phyloP scores from a whole-genome alignment of 2,797 vertebrate species.

The Hippocampus kuda region DNA sequence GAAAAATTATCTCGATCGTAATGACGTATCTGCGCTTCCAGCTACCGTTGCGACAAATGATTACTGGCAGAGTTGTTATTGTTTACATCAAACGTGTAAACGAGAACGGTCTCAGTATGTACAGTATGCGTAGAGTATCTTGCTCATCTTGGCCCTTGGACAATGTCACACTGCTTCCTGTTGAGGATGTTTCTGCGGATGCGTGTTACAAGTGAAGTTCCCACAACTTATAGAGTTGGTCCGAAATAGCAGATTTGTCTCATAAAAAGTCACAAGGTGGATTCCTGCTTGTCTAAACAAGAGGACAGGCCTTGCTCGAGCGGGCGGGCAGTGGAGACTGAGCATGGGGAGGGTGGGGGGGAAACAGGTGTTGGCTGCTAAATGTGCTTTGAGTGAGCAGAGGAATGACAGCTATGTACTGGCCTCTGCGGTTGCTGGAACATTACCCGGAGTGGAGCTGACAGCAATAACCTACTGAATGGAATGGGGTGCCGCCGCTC shows the following conservation, averaged over 20 bases:
- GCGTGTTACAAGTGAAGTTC: not conserved
- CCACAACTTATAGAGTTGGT: slow-evolving; percentile 3
- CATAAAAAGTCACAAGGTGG: slow-evolving; percentile 20
- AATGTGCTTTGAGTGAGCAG: slow-evolving; percentile 76
- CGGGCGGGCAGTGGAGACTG: slow-evolving; percentile 53
- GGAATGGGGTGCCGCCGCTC: slow-evolving; percentile 30
- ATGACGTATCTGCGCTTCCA: too few species aligned
- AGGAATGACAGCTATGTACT: slow-evolving; percentile 80
- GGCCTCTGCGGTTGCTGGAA: slow-evolving; percentile 66
- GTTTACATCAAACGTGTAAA: not conserved
- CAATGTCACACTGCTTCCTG: slow-evolving; percentile 5
- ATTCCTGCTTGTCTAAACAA: slow-evolving; percentile 19
- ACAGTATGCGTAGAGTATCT: not conserved
- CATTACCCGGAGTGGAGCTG: slow-evolving; percentile 50
- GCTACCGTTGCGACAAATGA: not conserved
- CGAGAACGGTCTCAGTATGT: not conserved
- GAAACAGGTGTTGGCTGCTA: slow-evolving; percentile 82
- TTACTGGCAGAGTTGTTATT: not conserved
- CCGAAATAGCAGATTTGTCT: slow-evolving; percentile 24
- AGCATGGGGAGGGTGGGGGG: slow-evolving; percentile 47
- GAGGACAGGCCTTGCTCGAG: slow-evolving; percentile 41
- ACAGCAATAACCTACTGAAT: slow-evolving; percentile 50
- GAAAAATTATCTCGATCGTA: too few species aligned
- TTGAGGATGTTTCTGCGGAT: slow-evolving; percentile 6
- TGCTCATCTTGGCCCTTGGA: not conserved